phyloP scores from a whole-genome alignment of 2,888 invertebrate genomes.

The Micoletzkya japonica region DNA sequence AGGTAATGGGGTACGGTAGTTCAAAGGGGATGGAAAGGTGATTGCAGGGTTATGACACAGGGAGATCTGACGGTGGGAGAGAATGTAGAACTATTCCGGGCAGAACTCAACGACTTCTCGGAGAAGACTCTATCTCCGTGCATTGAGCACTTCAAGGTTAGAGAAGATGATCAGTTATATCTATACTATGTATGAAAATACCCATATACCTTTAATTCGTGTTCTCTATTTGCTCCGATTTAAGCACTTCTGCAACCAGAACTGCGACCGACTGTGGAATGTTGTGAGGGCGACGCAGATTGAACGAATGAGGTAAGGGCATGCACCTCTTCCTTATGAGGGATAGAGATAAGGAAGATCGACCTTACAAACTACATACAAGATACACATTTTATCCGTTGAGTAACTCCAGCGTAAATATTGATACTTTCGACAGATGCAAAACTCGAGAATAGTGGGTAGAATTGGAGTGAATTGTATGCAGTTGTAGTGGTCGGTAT shows the following conservation, averaged over 20 bases:
- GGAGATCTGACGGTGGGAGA: slow-evolving; percentile 29
- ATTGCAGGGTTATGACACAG: slow-evolving; percentile 35
- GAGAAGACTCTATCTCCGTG: slow-evolving; percentile 56
- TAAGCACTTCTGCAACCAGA: slow-evolving; percentile 54
- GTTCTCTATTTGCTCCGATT: too few relatives aligned
- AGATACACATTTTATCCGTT: too few relatives aligned
- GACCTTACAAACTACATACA: too few relatives aligned
- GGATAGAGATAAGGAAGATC: slow-evolving; percentile 29
- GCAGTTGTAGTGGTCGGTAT: too few relatives aligned
- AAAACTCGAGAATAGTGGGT: too few relatives aligned
- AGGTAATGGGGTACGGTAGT: slow-evolving; percentile 24
- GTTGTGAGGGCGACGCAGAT: slow-evolving; percentile 49
- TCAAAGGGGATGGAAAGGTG: too few relatives aligned
- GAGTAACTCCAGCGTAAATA: too few relatives aligned
- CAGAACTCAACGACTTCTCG: slow-evolving; percentile 45
- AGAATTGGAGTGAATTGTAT: too few relatives aligned
- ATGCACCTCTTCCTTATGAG: slow-evolving; percentile 36
- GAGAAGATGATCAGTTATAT: neutral
- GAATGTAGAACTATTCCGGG: slow-evolving; percentile 39
- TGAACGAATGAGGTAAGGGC: slow-evolving; percentile 24
- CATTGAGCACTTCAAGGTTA: slow-evolving; percentile 56
- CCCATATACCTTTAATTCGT: too few relatives aligned
- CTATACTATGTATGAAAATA: slow-evolving; percentile 9
- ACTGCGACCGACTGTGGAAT: slow-evolving; percentile 48
- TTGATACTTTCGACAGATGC: neutral